phyloP scores from a whole-genome alignment of 1,140 invertebrate genomes.

The Drosophila sechellia region DNA sequence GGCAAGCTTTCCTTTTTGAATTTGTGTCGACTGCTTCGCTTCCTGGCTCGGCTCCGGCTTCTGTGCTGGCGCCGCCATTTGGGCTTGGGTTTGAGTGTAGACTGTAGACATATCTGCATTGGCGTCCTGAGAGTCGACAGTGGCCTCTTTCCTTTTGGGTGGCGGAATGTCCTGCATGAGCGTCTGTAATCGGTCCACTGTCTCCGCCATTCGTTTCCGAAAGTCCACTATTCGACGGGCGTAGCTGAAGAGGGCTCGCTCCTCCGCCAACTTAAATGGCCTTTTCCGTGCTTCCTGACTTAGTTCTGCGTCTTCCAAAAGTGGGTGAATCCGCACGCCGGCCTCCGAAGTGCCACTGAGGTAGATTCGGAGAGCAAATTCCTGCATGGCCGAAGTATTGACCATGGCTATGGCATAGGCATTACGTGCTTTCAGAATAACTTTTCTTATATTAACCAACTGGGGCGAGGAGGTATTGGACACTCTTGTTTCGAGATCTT shows the following conservation, averaged over 20 bases:
- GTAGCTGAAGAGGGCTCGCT: slow-evolving; percentile 64
- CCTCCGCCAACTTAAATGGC: slow-evolving; percentile 28
- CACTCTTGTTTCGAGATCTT: neutral
- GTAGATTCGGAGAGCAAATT: slow-evolving; percentile 68
- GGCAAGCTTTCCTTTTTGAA: neutral
- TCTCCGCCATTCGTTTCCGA: slow-evolving; percentile 76
- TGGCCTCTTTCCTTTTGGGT: neutral
- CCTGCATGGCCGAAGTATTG: slow-evolving; percentile 77
- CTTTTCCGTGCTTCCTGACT: slow-evolving; percentile 13
- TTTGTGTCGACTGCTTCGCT: neutral
- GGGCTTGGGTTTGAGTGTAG: slow-evolving; percentile 2
- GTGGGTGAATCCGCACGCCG: slow-evolving; percentile 20
- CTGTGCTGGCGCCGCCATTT: neutral
- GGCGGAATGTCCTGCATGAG: slow-evolving; percentile 63
- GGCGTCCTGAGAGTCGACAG: neutral
- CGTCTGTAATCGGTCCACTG: slow-evolving; percentile 71
- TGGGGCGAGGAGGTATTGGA: slow-evolving; percentile 1
- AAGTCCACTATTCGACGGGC: slow-evolving; percentile 68
- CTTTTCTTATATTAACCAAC: neutral
- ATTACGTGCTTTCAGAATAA: slow-evolving; percentile 28
- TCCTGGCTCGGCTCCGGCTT: neutral
- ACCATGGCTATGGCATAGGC: slow-evolving; percentile 51
- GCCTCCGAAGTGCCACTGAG: slow-evolving; percentile 60
- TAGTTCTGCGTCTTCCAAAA: slow-evolving; percentile 52
- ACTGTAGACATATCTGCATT: neutral